Conservation (phyloP, 2,888 invertebrate species). For the Drosophila kambysellisi region DNA sequence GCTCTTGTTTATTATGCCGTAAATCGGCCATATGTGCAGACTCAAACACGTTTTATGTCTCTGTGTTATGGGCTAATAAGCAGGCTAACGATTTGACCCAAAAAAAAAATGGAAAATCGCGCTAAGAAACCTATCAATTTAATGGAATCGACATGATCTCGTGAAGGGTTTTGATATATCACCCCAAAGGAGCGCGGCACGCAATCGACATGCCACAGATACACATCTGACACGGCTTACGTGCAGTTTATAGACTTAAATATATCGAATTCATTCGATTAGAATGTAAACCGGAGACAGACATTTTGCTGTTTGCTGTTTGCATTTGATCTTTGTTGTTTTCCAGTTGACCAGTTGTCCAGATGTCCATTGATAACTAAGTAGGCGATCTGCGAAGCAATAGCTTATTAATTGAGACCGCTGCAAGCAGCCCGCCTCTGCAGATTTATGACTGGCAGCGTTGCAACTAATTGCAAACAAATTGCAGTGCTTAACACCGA, state of each 20-base stretch:
- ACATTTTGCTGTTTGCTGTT: constrained; percentile 13
- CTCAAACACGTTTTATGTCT: constrained; percentile 39
- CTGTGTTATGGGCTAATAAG: constrained; percentile 36
- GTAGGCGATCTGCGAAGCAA: constrained; percentile 48
- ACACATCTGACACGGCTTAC: constrained; percentile 67
- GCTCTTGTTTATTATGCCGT: constrained; percentile 59
- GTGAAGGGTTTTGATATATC: constrained; percentile 69
- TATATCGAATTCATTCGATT: constrained; percentile 43
- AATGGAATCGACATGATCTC: constrained; percentile 40
- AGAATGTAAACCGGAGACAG: constrained; percentile 54
- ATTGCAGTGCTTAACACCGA: constrained; percentile 54
- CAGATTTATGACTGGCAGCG: constrained; percentile 54
- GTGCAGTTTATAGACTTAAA: constrained; percentile 60
- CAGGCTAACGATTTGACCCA: constrained; percentile 57
- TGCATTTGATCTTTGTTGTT: constrained; percentile 34
- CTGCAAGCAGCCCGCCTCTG: constrained; percentile 47
- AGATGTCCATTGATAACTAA: constrained; percentile 49
- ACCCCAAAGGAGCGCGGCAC: constrained; percentile 44
- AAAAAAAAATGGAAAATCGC: constrained; percentile 16
- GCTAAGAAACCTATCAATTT: constrained; percentile 41
- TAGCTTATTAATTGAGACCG: constrained; percentile 57
- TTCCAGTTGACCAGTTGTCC: constrained; percentile 2
- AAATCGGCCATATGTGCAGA: constrained; percentile 55
- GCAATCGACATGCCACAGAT: constrained; percentile 48
- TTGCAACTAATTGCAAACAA: constrained; percentile 66